A percentile compares a stretch with the other conserved stretches of the same genome.
These are phyloP conservation scores for Daphoenositta chrysoptera DNA, from an alignment of 2,113 vertebrate species.

Conservation along the genomic window DNA sequence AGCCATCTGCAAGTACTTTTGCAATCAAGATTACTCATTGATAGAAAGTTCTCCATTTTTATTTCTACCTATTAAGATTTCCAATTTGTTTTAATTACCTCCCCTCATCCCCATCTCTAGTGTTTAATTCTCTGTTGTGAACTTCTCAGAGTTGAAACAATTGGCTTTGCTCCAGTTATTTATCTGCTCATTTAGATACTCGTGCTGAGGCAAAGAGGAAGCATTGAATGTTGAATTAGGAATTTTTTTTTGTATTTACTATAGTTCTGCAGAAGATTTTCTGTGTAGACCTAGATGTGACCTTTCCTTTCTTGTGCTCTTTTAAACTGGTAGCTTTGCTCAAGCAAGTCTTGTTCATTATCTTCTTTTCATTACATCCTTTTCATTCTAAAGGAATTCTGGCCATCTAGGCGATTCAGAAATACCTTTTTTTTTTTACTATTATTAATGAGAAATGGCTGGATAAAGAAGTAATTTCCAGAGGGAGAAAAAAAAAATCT, in stretches of 20 bases:
- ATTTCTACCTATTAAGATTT: background rate
- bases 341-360: background rate
- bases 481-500: background rate
- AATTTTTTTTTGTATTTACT: background rate
- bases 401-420: background rate
- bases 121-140: background rate
- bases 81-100: slow-evolving; percentile 31
- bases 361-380: background rate
- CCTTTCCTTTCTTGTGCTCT: background rate
- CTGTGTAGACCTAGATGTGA: background rate
- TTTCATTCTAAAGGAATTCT: background rate
- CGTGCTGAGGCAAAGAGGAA: background rate
- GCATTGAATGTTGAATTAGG: background rate
- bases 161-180: background rate
- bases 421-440: background rate
- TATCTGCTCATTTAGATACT: background rate
- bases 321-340: background rate
- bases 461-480: background rate
- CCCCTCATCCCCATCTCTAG: background rate
- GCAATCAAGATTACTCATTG: background rate
- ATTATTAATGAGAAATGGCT: background rate
- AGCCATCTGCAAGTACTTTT: background rate
- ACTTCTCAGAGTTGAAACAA: background rate
- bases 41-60: background rate
- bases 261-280: background rate